Percentiles rank a stretch among this genome's conserved stretches.
phyloP scores from a whole-genome alignment of 2,797 vertebrate species.

The Rhinella marina region DNA sequence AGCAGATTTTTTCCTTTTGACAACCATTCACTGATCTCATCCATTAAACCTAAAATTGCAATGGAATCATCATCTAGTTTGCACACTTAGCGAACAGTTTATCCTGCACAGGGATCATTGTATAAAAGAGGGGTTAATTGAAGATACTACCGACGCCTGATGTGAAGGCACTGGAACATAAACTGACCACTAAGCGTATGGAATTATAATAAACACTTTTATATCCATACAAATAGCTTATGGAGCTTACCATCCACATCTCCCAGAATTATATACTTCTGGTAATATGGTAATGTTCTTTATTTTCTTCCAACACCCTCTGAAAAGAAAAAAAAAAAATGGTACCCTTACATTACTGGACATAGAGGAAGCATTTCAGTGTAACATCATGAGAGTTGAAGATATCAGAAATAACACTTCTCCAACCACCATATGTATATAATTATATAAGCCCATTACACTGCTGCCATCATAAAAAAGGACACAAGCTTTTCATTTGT shows the following conservation, averaged over 20 bases:
- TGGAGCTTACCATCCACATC: conserved; percentile 15
- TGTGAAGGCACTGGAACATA: background rate
- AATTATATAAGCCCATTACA: too few species aligned
- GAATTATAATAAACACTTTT: background rate
- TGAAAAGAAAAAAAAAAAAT: conserved; percentile 67
- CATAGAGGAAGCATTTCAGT: too few species aligned
- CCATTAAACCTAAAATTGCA: conserved; percentile 82
- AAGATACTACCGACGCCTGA: too few species aligned
- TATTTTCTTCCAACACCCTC: conserved; percentile 92
- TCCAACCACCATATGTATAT: too few species aligned
- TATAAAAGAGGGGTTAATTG: too few species aligned
- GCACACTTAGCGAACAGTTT: too few species aligned
- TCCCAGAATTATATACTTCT: conserved; percentile 3
- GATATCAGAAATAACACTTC: too few species aligned
- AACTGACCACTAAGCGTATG: background rate
- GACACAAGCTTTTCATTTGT: too few species aligned
- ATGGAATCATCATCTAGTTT: background rate
- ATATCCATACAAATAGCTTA: background rate
- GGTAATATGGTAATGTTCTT: conserved; percentile 85
- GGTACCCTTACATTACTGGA: background rate
- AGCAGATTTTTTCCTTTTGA: conserved; percentile 79
- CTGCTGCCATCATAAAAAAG: too few species aligned
- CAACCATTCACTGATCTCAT: conserved; percentile 92
- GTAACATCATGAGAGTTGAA: too few species aligned
- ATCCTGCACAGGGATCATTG: too few species aligned